Evolutionary conservation across 2,113 vertebrate genomes (phyloP).

Genomic region (Caloenas nicobarica): DNA sequence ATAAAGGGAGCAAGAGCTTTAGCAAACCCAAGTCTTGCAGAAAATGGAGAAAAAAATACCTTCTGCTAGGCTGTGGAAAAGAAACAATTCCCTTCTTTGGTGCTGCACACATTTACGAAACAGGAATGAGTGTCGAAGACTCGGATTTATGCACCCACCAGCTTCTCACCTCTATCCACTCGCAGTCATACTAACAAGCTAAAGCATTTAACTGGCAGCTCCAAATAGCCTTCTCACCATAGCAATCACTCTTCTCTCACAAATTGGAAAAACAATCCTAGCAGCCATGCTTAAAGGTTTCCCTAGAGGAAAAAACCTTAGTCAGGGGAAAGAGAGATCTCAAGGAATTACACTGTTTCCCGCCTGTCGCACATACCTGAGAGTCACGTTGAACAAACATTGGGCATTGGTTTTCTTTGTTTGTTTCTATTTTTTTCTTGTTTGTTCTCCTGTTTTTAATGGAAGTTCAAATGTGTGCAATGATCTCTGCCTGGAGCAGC

Average conservation of each 20-base stretch:
- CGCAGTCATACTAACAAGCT: background rate
- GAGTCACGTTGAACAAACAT: background rate
- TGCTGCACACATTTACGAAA: background rate
- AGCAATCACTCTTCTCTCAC: background rate
- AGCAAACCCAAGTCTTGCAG: background rate
- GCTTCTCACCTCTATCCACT: background rate
- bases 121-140: background rate
- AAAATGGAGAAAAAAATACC: background rate
- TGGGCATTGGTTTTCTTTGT: background rate
- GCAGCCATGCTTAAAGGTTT: background rate
- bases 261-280: background rate
- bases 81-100: background rate
- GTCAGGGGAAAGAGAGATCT: background rate
- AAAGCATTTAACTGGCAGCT: background rate
- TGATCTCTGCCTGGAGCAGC: background rate
- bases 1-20: background rate
- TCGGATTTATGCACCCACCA: background rate
- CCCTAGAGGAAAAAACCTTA: background rate
- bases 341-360: background rate
- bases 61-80: background rate
- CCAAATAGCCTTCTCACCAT: background rate
- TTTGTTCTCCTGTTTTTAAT: background rate
- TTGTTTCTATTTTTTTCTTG: background rate
- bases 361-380: background rate
- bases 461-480: background rate